Base-by-base conservation (phyloP, 2,113 vertebrate species). In the Tupaia tana region DNA sequence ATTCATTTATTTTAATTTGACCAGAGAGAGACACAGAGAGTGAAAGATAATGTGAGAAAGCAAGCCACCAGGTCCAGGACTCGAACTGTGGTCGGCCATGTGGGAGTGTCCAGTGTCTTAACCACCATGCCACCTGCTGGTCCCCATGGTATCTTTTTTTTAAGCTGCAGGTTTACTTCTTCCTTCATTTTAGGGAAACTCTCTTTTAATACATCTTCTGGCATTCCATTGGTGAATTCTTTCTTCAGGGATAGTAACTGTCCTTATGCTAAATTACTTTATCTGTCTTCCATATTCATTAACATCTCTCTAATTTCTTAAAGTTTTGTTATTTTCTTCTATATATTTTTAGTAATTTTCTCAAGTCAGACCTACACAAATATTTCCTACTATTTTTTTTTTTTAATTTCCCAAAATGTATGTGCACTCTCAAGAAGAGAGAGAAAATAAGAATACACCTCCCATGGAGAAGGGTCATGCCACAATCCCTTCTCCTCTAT, bases 111-210 rank as follows among this genome's bases (percentile, higher is more conserved):
- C 43, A 43, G 43, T 43, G 43, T 43, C 43, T 43, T 43, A 43
- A 43, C 43, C 43, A 43, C 43, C 43, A 43, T 6, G 43, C 43
- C 43, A 43, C 43, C 43, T 43, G 43, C 43, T 43, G 43, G 43
- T 43, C 43, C 43, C 43, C 43, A 43, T 43, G 43, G 43, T 43
- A 43, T 43, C 43, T 43, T 43, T 43, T 43, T 85, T 85, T 73
- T 20, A 73, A 31, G 10, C 25, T 75, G 78, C 20, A 75, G 15
- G 15, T 61, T 77, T 6, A 61, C 63, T 58, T 89, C 56, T 71
- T 77, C 64, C 10, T 87, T 89, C 5, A 89, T 66, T 89, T 94
- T 85, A 56, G 52, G 19, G 83, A 85, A 78, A 89, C 79, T 89
- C 66, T 79, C 43, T 88, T 89, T 93, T 43, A 80, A 22, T 67